Percentiles rank a stretch among this genome's conserved stretches.
phyloP scores from a whole-genome alignment of 2,113 vertebrate genomes.

The Hemichromis elongatus region DNA sequence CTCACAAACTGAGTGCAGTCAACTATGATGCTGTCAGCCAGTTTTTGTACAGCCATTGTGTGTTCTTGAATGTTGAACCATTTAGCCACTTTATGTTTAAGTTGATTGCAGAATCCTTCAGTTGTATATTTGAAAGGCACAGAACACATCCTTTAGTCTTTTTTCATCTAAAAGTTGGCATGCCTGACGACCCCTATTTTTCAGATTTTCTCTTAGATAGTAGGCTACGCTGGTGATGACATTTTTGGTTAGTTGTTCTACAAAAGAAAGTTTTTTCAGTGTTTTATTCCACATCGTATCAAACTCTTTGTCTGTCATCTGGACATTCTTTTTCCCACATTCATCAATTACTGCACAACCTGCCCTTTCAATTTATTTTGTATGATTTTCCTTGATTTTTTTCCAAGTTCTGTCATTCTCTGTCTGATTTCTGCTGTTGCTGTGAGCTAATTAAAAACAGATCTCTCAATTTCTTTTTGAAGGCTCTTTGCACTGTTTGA shows the following conservation, averaged over 20 bases:
- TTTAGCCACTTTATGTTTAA: no score
- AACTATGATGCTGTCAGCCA: constrained; percentile 18
- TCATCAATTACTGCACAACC: constrained; percentile 30
- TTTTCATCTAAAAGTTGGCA: not conserved
- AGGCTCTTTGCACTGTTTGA: no score
- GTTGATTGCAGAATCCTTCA: no score
- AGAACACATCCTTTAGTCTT: not conserved
- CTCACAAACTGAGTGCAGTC: not conserved
- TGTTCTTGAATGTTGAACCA: accelerated
- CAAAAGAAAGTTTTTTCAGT: not conserved
- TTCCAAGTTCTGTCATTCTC: constrained; percentile 39
- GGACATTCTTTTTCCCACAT: not conserved
- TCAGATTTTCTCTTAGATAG: constrained; percentile 35
- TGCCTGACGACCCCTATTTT: not conserved
- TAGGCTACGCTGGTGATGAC: not conserved
- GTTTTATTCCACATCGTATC: constrained; percentile 43
- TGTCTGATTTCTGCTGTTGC: not conserved
- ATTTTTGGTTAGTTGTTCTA: not conserved
- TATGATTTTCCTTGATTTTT: constrained; percentile 34
- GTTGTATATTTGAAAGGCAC: not conserved
- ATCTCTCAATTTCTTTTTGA: no score
- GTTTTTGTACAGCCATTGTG: not conserved
- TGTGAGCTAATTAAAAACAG: no score
- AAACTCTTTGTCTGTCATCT: constrained; percentile 20
- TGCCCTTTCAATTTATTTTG: constrained; percentile 20